Percentiles rank a stretch among this genome's conserved stretches.
phyloP scores from a whole-genome alignment of 2,888 invertebrate species.

The Molorchus minor region DNA sequence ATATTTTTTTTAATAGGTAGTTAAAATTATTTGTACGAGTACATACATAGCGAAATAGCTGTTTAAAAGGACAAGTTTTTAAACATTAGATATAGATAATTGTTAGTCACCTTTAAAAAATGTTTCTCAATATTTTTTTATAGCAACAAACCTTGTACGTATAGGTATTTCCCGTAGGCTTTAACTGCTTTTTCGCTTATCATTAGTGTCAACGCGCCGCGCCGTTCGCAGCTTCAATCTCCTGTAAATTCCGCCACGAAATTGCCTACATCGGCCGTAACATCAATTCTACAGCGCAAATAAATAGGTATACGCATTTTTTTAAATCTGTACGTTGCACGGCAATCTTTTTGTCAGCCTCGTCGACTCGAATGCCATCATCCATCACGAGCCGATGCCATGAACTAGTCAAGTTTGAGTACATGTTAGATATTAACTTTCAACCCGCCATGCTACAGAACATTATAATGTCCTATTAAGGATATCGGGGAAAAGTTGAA shows the following conservation, averaged over 20 bases:
- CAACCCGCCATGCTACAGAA: constrained; percentile 17
- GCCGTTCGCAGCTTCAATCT: no score
- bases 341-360: constrained; percentile 3
- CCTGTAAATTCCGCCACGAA: background rate
- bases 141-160: no score
- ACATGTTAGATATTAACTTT: constrained; percentile 26
- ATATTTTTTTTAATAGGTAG: no score
- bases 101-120: no score
- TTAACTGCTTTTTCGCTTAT: no score
- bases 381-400: constrained; percentile 8
- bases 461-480: constrained; percentile 35
- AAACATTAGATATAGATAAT: no score
- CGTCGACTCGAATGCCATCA: constrained; percentile 5
- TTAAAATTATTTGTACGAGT: no score
- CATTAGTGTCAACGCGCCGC: no score
- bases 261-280: background rate
- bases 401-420: constrained; percentile 17
- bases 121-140: no score
- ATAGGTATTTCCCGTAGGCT: no score
- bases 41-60: no score
- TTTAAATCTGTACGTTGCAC: constrained; percentile 1
- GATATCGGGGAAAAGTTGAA: constrained; percentile 13
- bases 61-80: no score
- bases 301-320: background rate
- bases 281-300: background rate